These are phyloP conservation scores for Zeugodacus cucurbitae DNA, from an alignment of 1,140 invertebrate species.

Conservation along the genomic window DNA sequence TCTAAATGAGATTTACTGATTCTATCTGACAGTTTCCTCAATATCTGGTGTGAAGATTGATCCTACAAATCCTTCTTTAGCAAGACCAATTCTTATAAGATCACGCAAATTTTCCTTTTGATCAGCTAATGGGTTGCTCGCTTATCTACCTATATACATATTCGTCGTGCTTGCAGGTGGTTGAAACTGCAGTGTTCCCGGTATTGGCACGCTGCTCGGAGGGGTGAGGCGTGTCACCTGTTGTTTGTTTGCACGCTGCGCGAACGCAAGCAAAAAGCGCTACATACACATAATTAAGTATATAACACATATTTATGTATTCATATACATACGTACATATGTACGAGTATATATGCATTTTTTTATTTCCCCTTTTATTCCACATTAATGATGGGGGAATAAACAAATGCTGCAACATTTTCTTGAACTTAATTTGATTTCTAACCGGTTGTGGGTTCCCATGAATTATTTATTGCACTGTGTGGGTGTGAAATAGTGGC, in stretches of 20 bases:
- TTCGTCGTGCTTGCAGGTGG: neutral
- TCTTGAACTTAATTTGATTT: slow-evolving; percentile 4
- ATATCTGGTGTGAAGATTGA: no score
- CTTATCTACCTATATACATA: neutral
- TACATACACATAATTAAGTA: neutral
- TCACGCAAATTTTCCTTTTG: no score
- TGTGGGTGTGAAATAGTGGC: slow-evolving; percentile 23
- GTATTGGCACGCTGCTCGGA: neutral
- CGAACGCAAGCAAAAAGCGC: neutral
- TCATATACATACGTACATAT: neutral
- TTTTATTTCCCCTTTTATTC: neutral
- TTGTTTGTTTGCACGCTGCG: neutral
- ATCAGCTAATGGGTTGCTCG: neutral
- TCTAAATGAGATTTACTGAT: no score
- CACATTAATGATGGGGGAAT: neutral
- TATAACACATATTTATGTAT: neutral
- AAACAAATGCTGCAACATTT: slow-evolving; percentile 26
- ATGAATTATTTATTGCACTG: slow-evolving; percentile 1
- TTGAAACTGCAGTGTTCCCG: neutral
- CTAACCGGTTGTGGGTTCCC: neutral
- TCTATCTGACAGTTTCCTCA: no score
- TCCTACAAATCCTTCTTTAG: no score
- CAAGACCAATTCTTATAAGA: no score
- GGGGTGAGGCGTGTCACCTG: neutral
- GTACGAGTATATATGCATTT: neutral